Evolutionary conservation across 2,797 vertebrate genomes (phyloP), one percentile per base, ranked within the genome.

Genomic region (Myotis daubentonii): DNA sequence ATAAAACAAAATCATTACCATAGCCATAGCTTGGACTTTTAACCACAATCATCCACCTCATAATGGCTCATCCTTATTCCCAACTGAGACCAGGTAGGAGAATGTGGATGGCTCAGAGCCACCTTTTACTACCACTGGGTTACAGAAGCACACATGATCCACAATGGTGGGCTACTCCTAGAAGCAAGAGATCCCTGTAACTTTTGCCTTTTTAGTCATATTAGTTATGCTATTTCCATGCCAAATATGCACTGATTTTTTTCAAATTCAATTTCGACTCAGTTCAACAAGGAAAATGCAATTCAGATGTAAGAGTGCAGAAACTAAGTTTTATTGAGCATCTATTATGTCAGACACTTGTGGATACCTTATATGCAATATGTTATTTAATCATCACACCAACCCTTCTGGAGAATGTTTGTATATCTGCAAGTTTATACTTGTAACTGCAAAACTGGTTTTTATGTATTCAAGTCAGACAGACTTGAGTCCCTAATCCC

Each of bases 271-370:
- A 44, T 53, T 94, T 94, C 49, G 70, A 87, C 23, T 93, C 15
- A 53, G 16, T 87, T 89, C 84, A 80, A 49, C 33, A 75, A 86
- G 70, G 22, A 91, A 55, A 75, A 87, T n/a, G 65, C 78, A 88
- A 49, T 88, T 38, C 60, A 94, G 38, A 71, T 41, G 22, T 47
- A 72, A 65, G 13, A 88, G n/a, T 12, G 30, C 41, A 90, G 47
- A 90, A 30, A 78, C 0, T 33, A 93, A 68, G 23, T 71, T 92
- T 95, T 71, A 89, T 60, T 91, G 60, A 94, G 28, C 38, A 95
- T 23, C 33, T 91, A 33, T 33, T 82, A 38, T 49, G 60, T 80
- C 30, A 23, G 13, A 22, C 12, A 74, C 2, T 55, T 83, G 57
- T 51, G 66, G 38, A 19, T 83, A n/a, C 20, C 28, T 87, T 60